Evolutionary conservation across 2,888 invertebrate species (phyloP), one percentile per base, ranked within the genome.

Genomic region (Cerastis rubricosa): DNA sequence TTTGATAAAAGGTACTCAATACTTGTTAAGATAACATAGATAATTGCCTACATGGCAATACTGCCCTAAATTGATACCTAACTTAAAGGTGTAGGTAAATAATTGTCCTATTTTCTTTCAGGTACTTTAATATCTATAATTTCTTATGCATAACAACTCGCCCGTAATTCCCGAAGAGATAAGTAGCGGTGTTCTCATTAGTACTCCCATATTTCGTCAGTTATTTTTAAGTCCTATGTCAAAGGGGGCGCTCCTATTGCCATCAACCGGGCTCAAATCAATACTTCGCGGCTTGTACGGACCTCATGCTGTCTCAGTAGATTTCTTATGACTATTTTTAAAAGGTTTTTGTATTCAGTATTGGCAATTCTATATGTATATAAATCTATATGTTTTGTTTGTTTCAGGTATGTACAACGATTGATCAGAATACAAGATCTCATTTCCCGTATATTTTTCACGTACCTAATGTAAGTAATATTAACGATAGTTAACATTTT

Each of bases 391-490:
- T 54, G 47, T 35, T 74, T 47, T 61, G 0, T 49, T 84, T 84
- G 71, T 82, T 82, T 71, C 82, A 82, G 82, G 82, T 82, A 84
- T n/a, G 67, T 74, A 19, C 25, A 43, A 22, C 14, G 11, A 5
- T 35, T 45, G 25, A 19, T 14, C 25, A 49, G 35, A 51, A 29
- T n/a, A 49, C 19, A 14, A 0, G 14, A 17, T 63, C 4, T 5
- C 25, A 61, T 19, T 22, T 64, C 7, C 22, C 2, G 0, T 2
- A 7, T 12, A 7, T 47, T 70, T 69, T 69, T n/a, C 6, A 22
- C 22, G 14, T 6, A 14, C 1, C 14, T 5, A 19, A 54, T 40
- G 65, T 80, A 71, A 80, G 81, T 67, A 78, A 5, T 12, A 40
- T 0, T 29, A n/a, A 25, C 25, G 2, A 47, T 14, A n/a, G 6